Conservation (phyloP, 2,797 vertebrate species). For the Rhinichthys osculus region DNA sequence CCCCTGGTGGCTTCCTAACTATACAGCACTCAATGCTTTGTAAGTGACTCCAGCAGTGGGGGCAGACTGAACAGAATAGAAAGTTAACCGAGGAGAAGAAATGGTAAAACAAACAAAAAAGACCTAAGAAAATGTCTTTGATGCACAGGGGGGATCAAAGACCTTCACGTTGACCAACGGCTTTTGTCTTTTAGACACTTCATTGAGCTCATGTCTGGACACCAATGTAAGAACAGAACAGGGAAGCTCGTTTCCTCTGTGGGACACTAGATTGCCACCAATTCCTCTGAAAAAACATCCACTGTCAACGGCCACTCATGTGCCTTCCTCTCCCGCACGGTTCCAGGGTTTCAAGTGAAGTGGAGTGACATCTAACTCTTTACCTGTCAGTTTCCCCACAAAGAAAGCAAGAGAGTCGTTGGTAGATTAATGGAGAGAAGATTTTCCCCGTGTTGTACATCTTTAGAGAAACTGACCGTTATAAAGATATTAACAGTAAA, state of each 20-base stretch:
- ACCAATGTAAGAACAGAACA: constrained; percentile 82
- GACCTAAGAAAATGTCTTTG: constrained; percentile 73
- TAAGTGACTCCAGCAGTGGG: constrained; percentile 96
- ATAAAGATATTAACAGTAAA: background rate
- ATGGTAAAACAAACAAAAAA: constrained; percentile 68
- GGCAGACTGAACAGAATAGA: constrained; percentile 79
- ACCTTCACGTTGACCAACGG: constrained; percentile 91
- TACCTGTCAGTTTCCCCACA: constrained; percentile 77
- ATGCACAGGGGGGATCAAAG: constrained; percentile 94
- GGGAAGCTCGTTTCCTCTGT: constrained; percentile 73
- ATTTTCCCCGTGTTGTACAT: background rate
- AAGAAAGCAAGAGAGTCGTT: constrained; percentile 61
- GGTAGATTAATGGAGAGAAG: background rate
- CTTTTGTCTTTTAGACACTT: constrained; percentile 95
- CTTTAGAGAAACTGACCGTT: background rate
- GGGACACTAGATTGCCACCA: constrained; percentile 72
- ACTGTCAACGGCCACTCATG: constrained; percentile 55
- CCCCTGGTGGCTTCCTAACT: constrained; percentile 81
- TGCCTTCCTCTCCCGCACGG: constrained; percentile 62
- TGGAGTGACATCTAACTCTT: constrained; percentile 71
- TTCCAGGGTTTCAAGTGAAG: constrained; percentile 79
- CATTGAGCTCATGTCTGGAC: constrained; percentile 94
- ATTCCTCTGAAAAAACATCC: constrained; percentile 64
- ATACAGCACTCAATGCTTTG: constrained; percentile 82
- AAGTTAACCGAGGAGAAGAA: constrained; percentile 76